Evolutionary conservation across 2,797 vertebrate genomes (phyloP), one percentile per base, ranked within the genome.

Genomic region (Clarias pachynema): DNA sequence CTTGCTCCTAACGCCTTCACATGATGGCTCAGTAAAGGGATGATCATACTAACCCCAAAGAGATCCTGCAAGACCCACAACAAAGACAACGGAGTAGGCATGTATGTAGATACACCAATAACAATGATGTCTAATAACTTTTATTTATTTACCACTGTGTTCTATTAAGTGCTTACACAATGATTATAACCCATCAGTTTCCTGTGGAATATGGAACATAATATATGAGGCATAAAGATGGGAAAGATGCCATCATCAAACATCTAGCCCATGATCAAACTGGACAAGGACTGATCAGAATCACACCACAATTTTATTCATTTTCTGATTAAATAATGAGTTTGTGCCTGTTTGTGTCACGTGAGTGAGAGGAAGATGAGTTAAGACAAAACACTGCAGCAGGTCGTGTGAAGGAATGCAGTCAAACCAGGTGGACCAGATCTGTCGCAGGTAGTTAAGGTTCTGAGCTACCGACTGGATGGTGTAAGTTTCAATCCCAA

Each of bases 31-130:
- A 99, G 92, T 89, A 98, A 92, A 40, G 98, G 98, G 87, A 99
- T 95, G 86, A 99, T 96, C 97, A 99, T 96, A 93, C 98, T 99
- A 88, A 99, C 97, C 83, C 97, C 98, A 92, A 99, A 98, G 90
- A 99, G 93, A 89, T 99, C 98, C 98, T 99, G 74, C 59, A 85
- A 63, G 83, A 74, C 34, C 63, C 14, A 69, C 7, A 7, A 7
- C 31, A 40, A 60, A 62, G 3, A 78, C 2, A n/a, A 5, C n/a
- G 26, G 12, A 26, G 24, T 44, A 1, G 26, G 34, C 12, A 16
- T 62, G 34, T 37, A 14, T 10, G 20, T 22, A 34, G 18, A 14
- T 77, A 12, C 7, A 75, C 49, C 4, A 18, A 53, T 53, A 31
- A 75, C 29, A 73, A 73, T 16, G 16, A 57, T 0, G 57, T 9